Base-by-base conservation (phyloP, 2,888 invertebrate genomes). In the Drosophila yooni region DNA sequence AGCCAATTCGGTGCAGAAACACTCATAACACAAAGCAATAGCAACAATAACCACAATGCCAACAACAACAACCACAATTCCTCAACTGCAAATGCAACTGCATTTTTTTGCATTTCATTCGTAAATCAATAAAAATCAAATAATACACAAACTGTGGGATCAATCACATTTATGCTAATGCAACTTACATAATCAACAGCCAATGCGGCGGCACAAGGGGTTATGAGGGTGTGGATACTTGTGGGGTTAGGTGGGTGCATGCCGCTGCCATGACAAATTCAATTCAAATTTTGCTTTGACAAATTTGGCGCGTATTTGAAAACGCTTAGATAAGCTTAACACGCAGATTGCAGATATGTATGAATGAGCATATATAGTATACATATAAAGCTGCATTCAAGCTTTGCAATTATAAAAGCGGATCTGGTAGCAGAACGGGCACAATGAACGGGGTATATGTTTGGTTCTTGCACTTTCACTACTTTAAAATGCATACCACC, bases 91-190 rank as follows among this genome's bases (percentile, higher is more conserved):
- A 83, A 75, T 82, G 76, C 83, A 84, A 77, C 81, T 86, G 85
- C 71, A 86, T 86, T 86, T 86, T 88, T 86, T 86, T 90, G 90
- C 85, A 86, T 84, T 89, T 84, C 83, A 83, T 84, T 87, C 70
- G 83, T 61, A 86, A 66, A 83, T 89, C 85, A 86, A 86, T 86
- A 86, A 90, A 86, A 86, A 86, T 86, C 85, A 88, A 86, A 86
- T 86, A 90, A 86, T 86, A 79, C 89, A 57, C 80, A 72, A 79
- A 79, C 76, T 75, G 79, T 74, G 76, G 78, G 87, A 88, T 88
- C 87, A 88, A 88, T 88, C 89, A 89, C 87, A 88, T 88, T 88
- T 88, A 88, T 88, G 87, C 78, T 80, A 88, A 88, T 88, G 66
- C 70, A 66, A 89, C 89, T 88, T 88, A 88, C 87, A 88, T 88